These are phyloP conservation scores for Drosophila dunni DNA, from an alignment of 1,140 invertebrate species.

Conservation along the genomic window DNA sequence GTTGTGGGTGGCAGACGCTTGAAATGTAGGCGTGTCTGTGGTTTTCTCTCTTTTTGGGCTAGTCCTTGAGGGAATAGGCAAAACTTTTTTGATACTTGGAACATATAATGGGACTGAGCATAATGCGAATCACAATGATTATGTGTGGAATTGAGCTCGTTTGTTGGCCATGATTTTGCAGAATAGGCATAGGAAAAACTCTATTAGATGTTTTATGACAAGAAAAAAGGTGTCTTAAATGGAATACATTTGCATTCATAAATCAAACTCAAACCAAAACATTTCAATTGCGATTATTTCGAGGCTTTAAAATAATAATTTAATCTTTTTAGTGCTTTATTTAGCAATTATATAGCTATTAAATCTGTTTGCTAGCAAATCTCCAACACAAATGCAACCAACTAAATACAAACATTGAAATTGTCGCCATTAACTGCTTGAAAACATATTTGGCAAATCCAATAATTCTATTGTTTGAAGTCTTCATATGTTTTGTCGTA, in stretches of 20 bases:
- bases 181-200: background rate
- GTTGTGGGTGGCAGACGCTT: background rate
- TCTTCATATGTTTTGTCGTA: slow-evolving; percentile 12
- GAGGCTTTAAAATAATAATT: background rate
- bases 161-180: slow-evolving; percentile 9
- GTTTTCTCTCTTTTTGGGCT: slow-evolving; percentile 20
- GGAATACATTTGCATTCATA: no score
- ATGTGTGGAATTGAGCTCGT: slow-evolving; percentile 15
- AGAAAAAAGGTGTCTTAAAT: no score
- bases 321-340: background rate
- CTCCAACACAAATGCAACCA: background rate
- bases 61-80: slow-evolving; percentile 53
- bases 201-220: slow-evolving; percentile 3
- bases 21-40: slow-evolving; percentile 42
- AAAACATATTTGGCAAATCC: background rate
- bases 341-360: no score
- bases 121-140: slow-evolving; percentile 44
- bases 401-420: background rate
- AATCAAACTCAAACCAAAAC: no score
- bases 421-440: background rate
- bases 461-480: slow-evolving; percentile 28
- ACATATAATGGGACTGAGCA: background rate
- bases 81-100: slow-evolving; percentile 31
- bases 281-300: no score
- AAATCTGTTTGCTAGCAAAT: background rate